phyloP scores from a whole-genome alignment of 2,113 vertebrate species.

The Microcebus ravelobensis region DNA sequence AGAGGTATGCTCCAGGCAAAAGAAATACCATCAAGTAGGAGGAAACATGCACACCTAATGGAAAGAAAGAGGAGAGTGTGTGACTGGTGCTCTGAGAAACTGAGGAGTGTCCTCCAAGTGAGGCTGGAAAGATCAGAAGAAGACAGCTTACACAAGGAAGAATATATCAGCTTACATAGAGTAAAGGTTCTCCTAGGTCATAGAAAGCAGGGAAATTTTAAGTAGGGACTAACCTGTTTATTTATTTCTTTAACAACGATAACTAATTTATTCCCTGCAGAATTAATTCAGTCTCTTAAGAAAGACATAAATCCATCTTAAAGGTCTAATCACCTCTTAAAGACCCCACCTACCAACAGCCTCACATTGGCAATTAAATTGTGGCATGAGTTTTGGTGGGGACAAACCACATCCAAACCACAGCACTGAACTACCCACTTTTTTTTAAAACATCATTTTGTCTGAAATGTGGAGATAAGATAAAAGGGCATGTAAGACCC shows the following conservation, averaged over 20 bases:
- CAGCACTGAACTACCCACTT: not conserved
- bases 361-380: not conserved
- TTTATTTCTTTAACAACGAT: not conserved
- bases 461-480: not conserved
- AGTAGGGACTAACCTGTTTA: not conserved
- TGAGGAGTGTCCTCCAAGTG: not conserved
- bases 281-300: not conserved
- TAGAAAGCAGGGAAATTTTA: not conserved
- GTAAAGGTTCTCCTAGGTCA: not conserved
- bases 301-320: not conserved
- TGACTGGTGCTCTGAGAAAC: not conserved
- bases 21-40: not conserved
- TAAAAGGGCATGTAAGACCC: not conserved
- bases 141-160: rapidly evolving
- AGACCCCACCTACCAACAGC: not conserved
- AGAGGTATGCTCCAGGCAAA: not conserved
- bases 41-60: not conserved
- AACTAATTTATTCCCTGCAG: not conserved
- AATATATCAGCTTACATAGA: not conserved
- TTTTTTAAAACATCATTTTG: not conserved
- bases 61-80: not conserved
- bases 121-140: not conserved
- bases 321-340: not conserved
- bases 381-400: not conserved
- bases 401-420: not conserved